Base-by-base conservation (phyloP, 2,888 invertebrate genomes). In the Ectemnius lituratus region DNA sequence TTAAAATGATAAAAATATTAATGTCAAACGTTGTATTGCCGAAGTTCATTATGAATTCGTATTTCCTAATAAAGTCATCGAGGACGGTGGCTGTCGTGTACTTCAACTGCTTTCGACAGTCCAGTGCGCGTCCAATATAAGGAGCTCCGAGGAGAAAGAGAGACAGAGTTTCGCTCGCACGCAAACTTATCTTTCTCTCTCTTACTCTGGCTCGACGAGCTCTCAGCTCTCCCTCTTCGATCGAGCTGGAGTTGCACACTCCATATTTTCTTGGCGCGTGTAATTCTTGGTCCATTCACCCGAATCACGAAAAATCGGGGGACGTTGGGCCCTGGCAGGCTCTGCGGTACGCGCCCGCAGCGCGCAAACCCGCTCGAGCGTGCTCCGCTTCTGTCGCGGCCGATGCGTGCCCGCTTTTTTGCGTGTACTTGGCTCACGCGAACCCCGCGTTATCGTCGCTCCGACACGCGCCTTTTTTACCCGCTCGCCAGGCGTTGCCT, bases 261-360 rank as follows among this genome's bases (percentile, higher is more conserved):
- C 62, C 62, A 72, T 72, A 74, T 78, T 78, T 74, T 62, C 70
- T 65, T 68, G 47, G 57, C 46, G 73, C 72, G 69, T 72, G 71
- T 70, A 71, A 69, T 81, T 75, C 78, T 81, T 86, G 87, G 88
- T 76, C 84, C 89, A 87, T 88, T 90, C 89, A 90, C 89, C 89
- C 89, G 89, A 88, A 89, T 85, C 89, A 88, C 85, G 86, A 90
- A 90, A 90, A 90, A 90, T 88, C 75, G 66, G 70, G 60, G 23
- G 52, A 58, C 58, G 49, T 65, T 52, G 49, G 59, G 46, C 52
- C 28, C 37, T 3, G 61, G 20, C 66, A 14, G 27, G 67, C 72
- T 59, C 72, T 59, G 63, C 76, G 70, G 45, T 23, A 45, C 27
- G 56, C 23, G 28, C 58, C 63, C 76, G 69, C 70, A 52, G 62